phyloP scores from a whole-genome alignment of 2,113 vertebrate genomes.

The Camelus bactrianus region DNA sequence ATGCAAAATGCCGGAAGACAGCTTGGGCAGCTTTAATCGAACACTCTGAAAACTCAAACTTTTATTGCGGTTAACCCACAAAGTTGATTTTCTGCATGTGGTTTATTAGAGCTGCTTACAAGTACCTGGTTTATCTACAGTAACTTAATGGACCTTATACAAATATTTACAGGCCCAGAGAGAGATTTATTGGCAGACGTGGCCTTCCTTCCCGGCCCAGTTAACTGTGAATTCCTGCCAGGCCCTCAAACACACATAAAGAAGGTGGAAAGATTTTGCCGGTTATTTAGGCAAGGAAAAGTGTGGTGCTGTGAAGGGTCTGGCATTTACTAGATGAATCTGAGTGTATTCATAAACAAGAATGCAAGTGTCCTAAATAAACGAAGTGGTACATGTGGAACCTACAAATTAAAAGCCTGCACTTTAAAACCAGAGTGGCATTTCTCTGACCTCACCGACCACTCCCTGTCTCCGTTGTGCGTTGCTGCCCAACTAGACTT shows the following conservation, averaged over 20 bases:
- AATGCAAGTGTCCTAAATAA: not conserved
- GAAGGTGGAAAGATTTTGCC: slow-evolving; percentile 40
- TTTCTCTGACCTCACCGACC: not conserved
- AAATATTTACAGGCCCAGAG: slow-evolving; percentile 63
- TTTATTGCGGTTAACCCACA: slow-evolving; percentile 60
- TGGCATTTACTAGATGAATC: not conserved
- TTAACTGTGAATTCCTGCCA: slow-evolving; percentile 49
- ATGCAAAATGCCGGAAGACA: not conserved
- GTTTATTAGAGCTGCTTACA: not conserved
- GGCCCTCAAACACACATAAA: slow-evolving; percentile 11
- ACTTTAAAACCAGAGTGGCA: not conserved
- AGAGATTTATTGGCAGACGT: slow-evolving; percentile 52
- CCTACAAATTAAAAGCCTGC: not conserved
- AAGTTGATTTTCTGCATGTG: slow-evolving; percentile 9
- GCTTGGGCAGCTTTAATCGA: slow-evolving; percentile 32
- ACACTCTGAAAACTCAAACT: slow-evolving; percentile 48
- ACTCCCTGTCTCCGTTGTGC: not conserved
- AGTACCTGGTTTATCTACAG: slow-evolving; percentile 30
- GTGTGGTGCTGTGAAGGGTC: not conserved
- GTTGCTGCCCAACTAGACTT: not conserved
- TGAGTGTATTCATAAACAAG: not conserved
- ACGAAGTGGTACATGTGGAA: not conserved
- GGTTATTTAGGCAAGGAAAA: not conserved
- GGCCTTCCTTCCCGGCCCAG: slow-evolving; percentile 22
- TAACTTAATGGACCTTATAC: slow-evolving; percentile 18